A percentile compares a stretch with the other conserved stretches of the same genome.
These are phyloP conservation scores for Rhea pennata DNA, from an alignment of 2,113 vertebrate genomes.

Conservation along the genomic window DNA sequence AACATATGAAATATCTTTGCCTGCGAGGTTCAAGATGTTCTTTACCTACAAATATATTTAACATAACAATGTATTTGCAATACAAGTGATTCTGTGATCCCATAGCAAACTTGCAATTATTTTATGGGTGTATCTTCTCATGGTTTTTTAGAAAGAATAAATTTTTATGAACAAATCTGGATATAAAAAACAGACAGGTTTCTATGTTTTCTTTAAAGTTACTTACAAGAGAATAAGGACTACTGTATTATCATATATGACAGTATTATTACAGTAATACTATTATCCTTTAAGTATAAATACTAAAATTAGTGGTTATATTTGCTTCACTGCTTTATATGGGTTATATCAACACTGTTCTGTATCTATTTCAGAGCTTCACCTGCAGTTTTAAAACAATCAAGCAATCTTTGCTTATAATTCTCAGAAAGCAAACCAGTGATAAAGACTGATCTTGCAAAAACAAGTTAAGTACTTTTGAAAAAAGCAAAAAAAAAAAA, in stretches of 20 bases:
- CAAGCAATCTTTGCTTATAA: neutral
- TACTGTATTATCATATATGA: neutral
- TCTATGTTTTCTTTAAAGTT: neutral
- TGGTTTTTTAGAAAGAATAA: neutral
- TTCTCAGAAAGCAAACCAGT: neutral
- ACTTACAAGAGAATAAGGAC: neutral
- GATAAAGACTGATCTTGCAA: neutral
- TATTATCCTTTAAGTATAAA: neutral
- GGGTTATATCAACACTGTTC: neutral
- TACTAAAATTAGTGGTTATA: neutral
- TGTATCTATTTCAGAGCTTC: neutral
- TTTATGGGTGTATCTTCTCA: neutral
- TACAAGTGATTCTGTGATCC: neutral
- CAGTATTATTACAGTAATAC: neutral
- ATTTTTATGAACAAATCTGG: neutral
- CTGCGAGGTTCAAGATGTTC: neutral
- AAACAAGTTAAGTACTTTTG: neutral
- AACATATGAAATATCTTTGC: neutral
- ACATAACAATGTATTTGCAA: neutral
- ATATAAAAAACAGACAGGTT: neutral
- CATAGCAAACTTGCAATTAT: neutral
- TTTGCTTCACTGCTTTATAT: neutral
- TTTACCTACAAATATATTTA: rapidly evolving
- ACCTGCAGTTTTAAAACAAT: neutral
- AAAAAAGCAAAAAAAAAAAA: neutral